Conservation (phyloP, 2,113 vertebrate species). For the Halcyon malimbica region DNA sequence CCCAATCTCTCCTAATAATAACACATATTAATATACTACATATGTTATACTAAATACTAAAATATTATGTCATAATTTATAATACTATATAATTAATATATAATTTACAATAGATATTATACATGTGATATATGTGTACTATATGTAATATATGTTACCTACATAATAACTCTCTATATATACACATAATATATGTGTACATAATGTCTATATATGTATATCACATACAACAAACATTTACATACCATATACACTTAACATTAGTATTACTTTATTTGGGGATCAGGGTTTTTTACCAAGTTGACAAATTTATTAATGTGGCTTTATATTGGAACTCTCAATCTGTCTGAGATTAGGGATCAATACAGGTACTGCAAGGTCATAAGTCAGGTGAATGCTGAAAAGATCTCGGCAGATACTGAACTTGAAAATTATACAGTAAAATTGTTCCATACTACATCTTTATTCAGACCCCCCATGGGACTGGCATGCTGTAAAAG, state of each 20-base stretch:
- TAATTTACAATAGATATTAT: too few species aligned
- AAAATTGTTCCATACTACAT: constrained; percentile 40
- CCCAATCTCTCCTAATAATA: background rate
- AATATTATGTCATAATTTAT: too few species aligned
- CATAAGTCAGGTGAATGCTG: background rate
- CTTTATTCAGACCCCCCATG: constrained; percentile 19
- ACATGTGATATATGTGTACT: too few species aligned
- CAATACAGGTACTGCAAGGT: background rate
- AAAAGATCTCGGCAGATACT: background rate
- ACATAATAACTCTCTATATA: background rate
- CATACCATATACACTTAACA: background rate
- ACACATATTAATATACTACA: too few species aligned
- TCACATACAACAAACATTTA: background rate
- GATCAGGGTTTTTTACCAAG: background rate
- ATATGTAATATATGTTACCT: too few species aligned
- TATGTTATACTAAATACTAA: too few species aligned
- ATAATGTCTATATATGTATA: background rate
- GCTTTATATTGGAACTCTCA: background rate
- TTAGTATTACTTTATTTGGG: background rate
- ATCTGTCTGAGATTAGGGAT: background rate
- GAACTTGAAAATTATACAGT: constrained; percentile 28
- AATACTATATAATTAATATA: too few species aligned
- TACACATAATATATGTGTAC: background rate
- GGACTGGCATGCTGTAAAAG: constrained; percentile 25
- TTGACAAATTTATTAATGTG: background rate